phyloP scores from a whole-genome alignment of 1,140 invertebrate species.

The Leucophenga varia region DNA sequence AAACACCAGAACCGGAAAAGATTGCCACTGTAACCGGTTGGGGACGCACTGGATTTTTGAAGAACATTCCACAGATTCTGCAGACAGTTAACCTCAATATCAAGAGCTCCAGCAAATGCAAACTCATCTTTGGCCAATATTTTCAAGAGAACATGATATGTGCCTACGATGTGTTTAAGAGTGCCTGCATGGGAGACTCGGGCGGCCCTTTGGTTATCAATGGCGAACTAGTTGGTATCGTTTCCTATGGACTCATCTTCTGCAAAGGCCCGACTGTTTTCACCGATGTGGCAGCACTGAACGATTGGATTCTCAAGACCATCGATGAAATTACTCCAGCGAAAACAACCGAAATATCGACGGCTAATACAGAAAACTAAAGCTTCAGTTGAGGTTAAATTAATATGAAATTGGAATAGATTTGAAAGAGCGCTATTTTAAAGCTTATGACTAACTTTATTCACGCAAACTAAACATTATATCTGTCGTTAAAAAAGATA shows the following conservation, averaged over 20 bases:
- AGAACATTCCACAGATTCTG: not conserved
- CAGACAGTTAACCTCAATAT: not conserved
- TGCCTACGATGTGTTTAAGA: constrained; percentile 18
- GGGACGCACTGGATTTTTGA: too few species aligned
- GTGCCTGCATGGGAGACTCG: constrained; percentile 41
- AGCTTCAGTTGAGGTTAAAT: not conserved
- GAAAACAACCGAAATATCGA: not conserved
- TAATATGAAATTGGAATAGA: too few species aligned
- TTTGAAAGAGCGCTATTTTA: too few species aligned
- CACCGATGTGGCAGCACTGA: constrained; percentile 55
- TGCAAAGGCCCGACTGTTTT: constrained; percentile 60
- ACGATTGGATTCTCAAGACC: constrained; percentile 40
- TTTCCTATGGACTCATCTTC: constrained; percentile 52
- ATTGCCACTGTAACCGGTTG: constrained; percentile 49
- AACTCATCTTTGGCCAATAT: not conserved
- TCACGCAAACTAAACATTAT: too few species aligned
- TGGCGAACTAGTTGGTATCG: constrained; percentile 57
- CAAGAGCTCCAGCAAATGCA: not conserved
- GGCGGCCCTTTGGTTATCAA: constrained; percentile 55
- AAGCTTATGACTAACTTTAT: too few species aligned
- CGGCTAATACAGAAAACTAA: not conserved
- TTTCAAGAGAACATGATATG: constrained; percentile 46
- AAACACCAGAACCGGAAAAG: not conserved
- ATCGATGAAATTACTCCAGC: not conserved
- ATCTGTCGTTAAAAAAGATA: too few species aligned